Evolutionary conservation across 2,888 invertebrate species (phyloP), one percentile per base, ranked within the genome.

Genomic region (Muscina levida): DNA sequence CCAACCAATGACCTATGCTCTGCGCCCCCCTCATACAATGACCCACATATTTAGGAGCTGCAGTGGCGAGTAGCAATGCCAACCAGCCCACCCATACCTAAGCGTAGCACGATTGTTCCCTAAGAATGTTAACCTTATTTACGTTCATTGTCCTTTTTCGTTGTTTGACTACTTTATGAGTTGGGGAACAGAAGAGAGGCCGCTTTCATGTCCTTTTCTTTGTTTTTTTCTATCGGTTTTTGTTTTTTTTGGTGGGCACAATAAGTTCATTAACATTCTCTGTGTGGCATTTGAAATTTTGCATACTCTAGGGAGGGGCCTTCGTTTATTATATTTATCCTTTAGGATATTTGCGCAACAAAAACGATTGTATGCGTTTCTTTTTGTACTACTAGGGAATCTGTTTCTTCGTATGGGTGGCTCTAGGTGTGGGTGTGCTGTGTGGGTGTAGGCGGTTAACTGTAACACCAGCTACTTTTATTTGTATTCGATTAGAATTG

Each of bases 191-290:
- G 19, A 19, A 5, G 11, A 3, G 53, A 22, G 53, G 24, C 3
- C 17, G n/a, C 53, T 2, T 10, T 2, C 10, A 53, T 19, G 22
- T 53, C 10, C 11, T 22, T 22, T n/a, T n/a, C n/a, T n/a, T n/a
- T n/a, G n/a, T n/a, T n/a, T n/a, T n/a, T n/a, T n/a, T n/a, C n/a
- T n/a, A n/a, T 53, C 2, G 53, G 53, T 4, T 22, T 10, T 22
- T 26, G n/a, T 2, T 19, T 31, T n/a, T 10, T 31, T 15, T 17
- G 17, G 59, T 17, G 17, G 3, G 31, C 31, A 31, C 31, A 53
- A 22, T 39, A 59, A 17, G 59, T 59, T 59, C 59, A 59, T 59
- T 59, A 59, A 59, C 37, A 59, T 59, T 59, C 59, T 15, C 3
- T 31, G n/a, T 1, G 48, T 3, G n/a, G n/a, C 0, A 26, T 15